Evolutionary conservation across 2,113 vertebrate species (phyloP), one percentile per base, ranked within the genome.

Genomic region (Aspidoscelis tigris): DNA sequence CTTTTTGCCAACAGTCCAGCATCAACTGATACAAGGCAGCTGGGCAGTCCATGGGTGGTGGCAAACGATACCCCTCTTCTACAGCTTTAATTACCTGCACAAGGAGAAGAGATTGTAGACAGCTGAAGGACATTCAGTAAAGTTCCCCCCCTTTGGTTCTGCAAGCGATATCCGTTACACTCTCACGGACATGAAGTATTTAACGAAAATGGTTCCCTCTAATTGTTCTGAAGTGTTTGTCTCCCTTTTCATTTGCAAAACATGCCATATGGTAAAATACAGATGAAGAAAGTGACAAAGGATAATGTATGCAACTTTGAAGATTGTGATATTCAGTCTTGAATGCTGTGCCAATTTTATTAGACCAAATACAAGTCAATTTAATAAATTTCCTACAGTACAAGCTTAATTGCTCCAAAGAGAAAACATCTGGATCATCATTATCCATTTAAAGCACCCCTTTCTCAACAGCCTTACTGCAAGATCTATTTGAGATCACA

Each of bases 1-100:
- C 98, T 81, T 99, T 99, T 95, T 99, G 98, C 98, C 98, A 99
- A 91, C 98, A 99, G 96, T 99, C 98, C 91, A 99, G 93, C 98
- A 99, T 99, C 93, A 99, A 95, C 94, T 99, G 98, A 92, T 99
- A 99, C 78, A 99, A 96, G 43, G 98, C 97, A 85, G 98, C 98
- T 76, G 98, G 98, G 92, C 98, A 99, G 96, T 99, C 98, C 98
- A 99, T 99, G 73, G 98, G 98, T 39, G 98, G 98, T 1, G 98
- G 98, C 91, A 99, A 94, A 58, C 98, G 97, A 92, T 99, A 99
- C 70, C 98, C 98, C 93, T 99, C 98, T 87, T 99, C 98, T 78
- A 99, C 98, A 64, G 98, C 98, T 93, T 99, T 99, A 92, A 99
- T 99, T 89, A 99, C 98, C 98, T 99, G 91, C 66, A 73, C 78